These are phyloP conservation scores for Dicerorhinus sumatrensis DNA, from an alignment of 2,113 vertebrate species.

Conservation along the genomic window DNA sequence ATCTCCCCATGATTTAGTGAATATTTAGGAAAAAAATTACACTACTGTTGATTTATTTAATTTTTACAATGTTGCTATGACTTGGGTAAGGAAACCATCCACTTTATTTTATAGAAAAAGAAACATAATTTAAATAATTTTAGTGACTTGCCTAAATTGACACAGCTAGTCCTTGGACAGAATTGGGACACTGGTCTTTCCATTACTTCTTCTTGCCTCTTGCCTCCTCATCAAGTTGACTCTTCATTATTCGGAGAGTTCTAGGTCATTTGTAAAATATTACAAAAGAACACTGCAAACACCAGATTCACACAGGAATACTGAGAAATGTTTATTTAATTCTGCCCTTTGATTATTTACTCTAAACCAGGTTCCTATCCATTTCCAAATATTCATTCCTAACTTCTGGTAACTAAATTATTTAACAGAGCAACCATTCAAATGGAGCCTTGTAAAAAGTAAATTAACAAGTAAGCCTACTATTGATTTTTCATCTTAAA, in stretches of 20 bases:
- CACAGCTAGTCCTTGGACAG: not conserved
- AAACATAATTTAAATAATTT: not conserved
- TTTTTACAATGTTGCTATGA: not conserved
- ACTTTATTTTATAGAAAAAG: not conserved
- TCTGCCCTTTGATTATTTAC: constrained; percentile 19
- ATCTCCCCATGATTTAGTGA: not conserved
- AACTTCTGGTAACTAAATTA: not conserved
- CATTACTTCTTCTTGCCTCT: not conserved
- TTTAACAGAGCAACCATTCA: not conserved
- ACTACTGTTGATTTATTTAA: not conserved
- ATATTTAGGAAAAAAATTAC: not conserved
- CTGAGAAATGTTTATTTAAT: not conserved
- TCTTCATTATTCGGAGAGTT: not conserved
- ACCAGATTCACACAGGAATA: not conserved
- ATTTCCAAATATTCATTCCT: not conserved
- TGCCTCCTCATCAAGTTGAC: not conserved
- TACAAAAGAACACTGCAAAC: not conserved
- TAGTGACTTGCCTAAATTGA: not conserved
- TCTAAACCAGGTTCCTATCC: not conserved
- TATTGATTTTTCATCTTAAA: not conserved
- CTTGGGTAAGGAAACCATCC: not conserved
- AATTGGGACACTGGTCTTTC: not conserved
- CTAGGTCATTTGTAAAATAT: not conserved
- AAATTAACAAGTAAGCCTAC: not conserved
- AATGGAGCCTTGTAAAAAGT: not conserved